Evolutionary conservation across 1,140 invertebrate species (phyloP).

Genomic region (Forficula auricularia): DNA sequence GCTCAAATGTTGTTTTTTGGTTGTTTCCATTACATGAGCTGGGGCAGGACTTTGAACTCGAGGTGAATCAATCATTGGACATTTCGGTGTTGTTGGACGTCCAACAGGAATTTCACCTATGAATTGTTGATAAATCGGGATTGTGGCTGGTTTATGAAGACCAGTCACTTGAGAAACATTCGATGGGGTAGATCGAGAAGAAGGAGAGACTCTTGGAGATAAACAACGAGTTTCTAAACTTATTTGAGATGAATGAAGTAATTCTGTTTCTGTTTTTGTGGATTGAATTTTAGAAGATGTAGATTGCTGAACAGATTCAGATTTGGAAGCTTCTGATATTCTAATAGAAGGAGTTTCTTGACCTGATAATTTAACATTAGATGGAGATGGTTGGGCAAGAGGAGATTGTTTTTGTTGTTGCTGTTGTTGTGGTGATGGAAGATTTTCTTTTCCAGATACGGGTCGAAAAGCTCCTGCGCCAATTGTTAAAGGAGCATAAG

Average conservation of each 20-base stretch:
- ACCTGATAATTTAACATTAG: too few relatives aligned
- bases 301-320: too few relatives aligned
- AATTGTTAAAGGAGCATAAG: slow-evolving; percentile 2
- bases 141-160: slow-evolving; percentile 21
- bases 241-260: neutral
- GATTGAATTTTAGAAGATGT: neutral
- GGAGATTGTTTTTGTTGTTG: slow-evolving; percentile 20
- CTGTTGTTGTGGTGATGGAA: slow-evolving; percentile 17
- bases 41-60: neutral
- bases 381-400: too few relatives aligned
- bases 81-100: slow-evolving; percentile 16
- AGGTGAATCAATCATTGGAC: slow-evolving; percentile 2
- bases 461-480: too few relatives aligned
- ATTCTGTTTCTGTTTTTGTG: neutral
- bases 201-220: neutral
- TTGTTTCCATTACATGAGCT: too few relatives aligned
- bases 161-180: slow-evolving; percentile 11
- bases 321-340: too few relatives aligned
- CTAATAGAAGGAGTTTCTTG: too few relatives aligned
- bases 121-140: slow-evolving; percentile 40
- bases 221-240: too few relatives aligned
- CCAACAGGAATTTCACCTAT: slow-evolving; percentile 34
- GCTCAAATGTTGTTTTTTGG: too few relatives aligned
- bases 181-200: neutral
- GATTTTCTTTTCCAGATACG: slow-evolving; percentile 6